phyloP scores from a whole-genome alignment of 2,113 vertebrate genomes.

The Microtus oregoni region DNA sequence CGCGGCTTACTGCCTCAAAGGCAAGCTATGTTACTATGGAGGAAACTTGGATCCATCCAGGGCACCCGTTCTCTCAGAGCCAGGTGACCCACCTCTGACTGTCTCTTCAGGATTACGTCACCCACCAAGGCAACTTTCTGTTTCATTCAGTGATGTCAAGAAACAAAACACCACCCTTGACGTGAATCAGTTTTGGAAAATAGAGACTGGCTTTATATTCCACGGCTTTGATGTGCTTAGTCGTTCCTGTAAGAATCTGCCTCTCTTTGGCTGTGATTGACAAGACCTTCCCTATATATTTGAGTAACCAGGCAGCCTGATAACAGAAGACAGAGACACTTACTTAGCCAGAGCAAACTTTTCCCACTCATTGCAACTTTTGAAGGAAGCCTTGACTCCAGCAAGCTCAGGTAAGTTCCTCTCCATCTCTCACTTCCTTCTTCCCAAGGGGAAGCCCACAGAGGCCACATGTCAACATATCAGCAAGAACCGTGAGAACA shows the following conservation, averaged over 20 bases:
- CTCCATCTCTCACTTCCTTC: conserved; percentile 49
- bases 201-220: conserved; percentile 79
- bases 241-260: conserved; percentile 87
- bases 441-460: background rate
- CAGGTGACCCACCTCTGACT: conserved; percentile 66
- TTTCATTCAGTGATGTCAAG: conserved; percentile 79
- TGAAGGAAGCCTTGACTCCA: conserved; percentile 56
- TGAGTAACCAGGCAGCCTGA: conserved; percentile 77
- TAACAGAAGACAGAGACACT: conserved; percentile 73
- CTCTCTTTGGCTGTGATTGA: conserved; percentile 85
- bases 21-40: conserved; percentile 55
- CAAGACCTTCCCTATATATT: conserved; percentile 87
- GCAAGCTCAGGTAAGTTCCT: conserved; percentile 81
- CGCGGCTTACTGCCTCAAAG: conserved; percentile 44
- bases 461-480: too few relatives aligned
- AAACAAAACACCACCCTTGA: conserved; percentile 84
- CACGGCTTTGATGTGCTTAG: conserved; percentile 83
- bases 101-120: conserved; percentile 82
- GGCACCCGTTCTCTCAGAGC: conserved; percentile 63
- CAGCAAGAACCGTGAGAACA: background rate
- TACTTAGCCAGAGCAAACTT: conserved; percentile 65
- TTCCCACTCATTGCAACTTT: conserved; percentile 37
- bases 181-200: conserved; percentile 81
- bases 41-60: conserved; percentile 71
- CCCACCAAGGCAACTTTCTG: conserved; percentile 80